Evolutionary conservation across 1,140 invertebrate genomes (phyloP).

Genomic region (Megalonaias nervosa): DNA sequence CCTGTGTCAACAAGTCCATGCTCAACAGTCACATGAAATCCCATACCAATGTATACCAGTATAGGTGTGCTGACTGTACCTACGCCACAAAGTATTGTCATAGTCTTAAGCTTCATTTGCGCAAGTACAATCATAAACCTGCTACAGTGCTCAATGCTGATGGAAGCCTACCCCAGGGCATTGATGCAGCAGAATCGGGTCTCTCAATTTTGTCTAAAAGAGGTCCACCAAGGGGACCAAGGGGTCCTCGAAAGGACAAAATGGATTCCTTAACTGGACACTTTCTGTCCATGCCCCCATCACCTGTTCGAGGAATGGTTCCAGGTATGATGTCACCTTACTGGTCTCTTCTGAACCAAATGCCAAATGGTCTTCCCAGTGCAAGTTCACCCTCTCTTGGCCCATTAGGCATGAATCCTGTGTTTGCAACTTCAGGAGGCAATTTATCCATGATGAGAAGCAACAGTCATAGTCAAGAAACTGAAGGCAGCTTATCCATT

Average conservation of each 20-base stretch:
- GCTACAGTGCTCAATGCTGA: slow-evolving; percentile 69
- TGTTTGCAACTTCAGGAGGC: neutral
- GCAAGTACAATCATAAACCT: slow-evolving; percentile 89
- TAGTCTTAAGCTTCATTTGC: slow-evolving; percentile 94
- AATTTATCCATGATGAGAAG: too few species aligned
- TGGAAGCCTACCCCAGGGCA: slow-evolving; percentile 66
- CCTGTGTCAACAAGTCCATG: slow-evolving; percentile 99
- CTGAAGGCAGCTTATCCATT: slow-evolving; percentile 2
- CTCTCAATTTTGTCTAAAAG: slow-evolving; percentile 62
- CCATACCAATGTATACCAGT: slow-evolving; percentile 97
- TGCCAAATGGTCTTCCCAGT: slow-evolving; percentile 43
- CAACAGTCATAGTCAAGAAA: too few species aligned
- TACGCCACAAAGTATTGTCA: slow-evolving; percentile 99
- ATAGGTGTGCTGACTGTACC: slow-evolving; percentile 92
- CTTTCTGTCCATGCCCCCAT: slow-evolving; percentile 39
- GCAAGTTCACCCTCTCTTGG: slow-evolving; percentile 50
- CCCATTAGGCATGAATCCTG: slow-evolving; percentile 27
- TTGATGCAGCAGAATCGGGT: slow-evolving; percentile 61
- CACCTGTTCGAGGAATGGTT: slow-evolving; percentile 35
- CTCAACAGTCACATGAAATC: slow-evolving; percentile 98
- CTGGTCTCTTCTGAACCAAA: slow-evolving; percentile 61
- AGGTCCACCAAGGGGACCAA: slow-evolving; percentile 67
- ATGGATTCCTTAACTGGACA: slow-evolving; percentile 33
- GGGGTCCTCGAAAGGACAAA: slow-evolving; percentile 65
- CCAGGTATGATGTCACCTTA: slow-evolving; percentile 57